Conservation (phyloP, 2,888 invertebrate species). For the Rhingia rostrata region DNA sequence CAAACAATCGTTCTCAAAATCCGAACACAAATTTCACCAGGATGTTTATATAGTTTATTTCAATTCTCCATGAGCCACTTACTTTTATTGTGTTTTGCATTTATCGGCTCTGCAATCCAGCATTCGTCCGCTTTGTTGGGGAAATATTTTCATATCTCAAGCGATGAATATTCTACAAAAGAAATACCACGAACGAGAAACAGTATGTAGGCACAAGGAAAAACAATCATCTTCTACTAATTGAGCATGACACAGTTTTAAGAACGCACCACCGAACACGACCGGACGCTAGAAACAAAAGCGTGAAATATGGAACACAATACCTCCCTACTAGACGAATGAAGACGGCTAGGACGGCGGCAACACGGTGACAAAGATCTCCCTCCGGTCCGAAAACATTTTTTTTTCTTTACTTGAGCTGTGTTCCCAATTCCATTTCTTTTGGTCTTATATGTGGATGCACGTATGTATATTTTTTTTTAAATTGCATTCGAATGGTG, state of each 20-base stretch:
- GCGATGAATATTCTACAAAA: constrained; percentile 8
- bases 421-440: constrained; percentile 46
- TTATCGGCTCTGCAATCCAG: constrained; percentile 21
- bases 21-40: constrained; percentile 5
- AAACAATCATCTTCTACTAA: constrained; percentile 67
- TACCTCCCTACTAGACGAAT: constrained; percentile 16
- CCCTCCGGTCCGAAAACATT: constrained; percentile 51
- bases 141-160: constrained; percentile 21
- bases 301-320: constrained; percentile 67
- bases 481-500: constrained; percentile 24
- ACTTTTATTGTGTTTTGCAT: background rate
- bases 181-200: constrained; percentile 15
- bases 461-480: constrained; percentile 2
- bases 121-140: constrained; percentile 35
- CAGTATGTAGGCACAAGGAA: constrained; percentile 37
- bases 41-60: constrained; percentile 9
- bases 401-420: constrained; percentile 19
- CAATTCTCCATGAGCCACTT: constrained; percentile 1
- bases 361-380: constrained; percentile 14
- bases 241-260: constrained; percentile 71
- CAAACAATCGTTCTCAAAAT: constrained; percentile 4
- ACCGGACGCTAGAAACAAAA: constrained; percentile 62
- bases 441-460: background rate
- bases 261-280: constrained; percentile 44
- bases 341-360: background rate